Base-by-base conservation (phyloP, 2,888 invertebrate species). In the Catocala sponsa region DNA sequence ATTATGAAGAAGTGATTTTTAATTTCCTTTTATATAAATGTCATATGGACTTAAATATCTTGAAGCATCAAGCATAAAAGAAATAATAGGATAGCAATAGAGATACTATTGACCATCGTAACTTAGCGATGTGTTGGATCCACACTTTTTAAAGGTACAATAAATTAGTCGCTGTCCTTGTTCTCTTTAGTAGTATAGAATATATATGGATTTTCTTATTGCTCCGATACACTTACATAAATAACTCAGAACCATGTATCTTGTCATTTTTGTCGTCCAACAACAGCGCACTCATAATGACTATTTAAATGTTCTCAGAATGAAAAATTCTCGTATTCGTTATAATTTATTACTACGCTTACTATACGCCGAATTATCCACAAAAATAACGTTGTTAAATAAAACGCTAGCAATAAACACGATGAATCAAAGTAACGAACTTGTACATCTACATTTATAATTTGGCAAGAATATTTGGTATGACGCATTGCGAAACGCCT, bases 381-480 rank as follows among this genome's bases (percentile, higher is more conserved):
- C 47, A 60, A 66, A 68, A 74, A 70, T 68, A 70, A 73, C 61
- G 61, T 51, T 70, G 67, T 64, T 55, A 64, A 65, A 71, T 44
- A 63, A 71, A 53, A 62, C 63, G 41, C 60, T 60, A 56, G 57
- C 59, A 62, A 64, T 72, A 74, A 67, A 70, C 65, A 70, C 59
- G 62, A 65, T 68, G 58, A 63, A 65, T 77, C 70, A 70, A 76
- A 68, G 66, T 61, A 65, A 64, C 65, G 60, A 69, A 67, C 61
- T 69, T 58, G 59, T 58, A 61, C n/a, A 10, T 13, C 56, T 50
- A 74, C 65, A 62, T 65, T 70, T 63, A 70, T 70, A 63, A 65
- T 66, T 68, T 72, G 59, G 61, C 66, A 68, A 59, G 47, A 63
- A 65, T 68, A 67, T 68, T 68, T 68, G 41, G 63, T 63, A 51